Conservation (phyloP, 2,113 vertebrate species). For the Mystacornis crossleyi region DNA sequence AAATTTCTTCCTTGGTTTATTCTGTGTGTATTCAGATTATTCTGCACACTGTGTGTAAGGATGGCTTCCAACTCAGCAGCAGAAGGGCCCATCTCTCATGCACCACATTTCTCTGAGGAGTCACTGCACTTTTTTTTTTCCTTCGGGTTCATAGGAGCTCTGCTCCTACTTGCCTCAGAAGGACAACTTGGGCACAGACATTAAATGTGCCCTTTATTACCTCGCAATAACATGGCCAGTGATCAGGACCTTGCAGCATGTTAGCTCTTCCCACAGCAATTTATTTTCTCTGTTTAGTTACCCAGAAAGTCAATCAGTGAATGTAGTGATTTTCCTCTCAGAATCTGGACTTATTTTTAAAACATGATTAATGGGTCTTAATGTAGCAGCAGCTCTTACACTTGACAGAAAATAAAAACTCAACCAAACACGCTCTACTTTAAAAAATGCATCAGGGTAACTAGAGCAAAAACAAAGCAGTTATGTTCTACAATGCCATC, state of each 20-base stretch:
- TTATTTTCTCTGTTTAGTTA: not conserved
- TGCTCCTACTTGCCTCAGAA: not conserved
- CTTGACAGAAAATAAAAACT: constrained; percentile 23
- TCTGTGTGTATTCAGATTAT: not conserved
- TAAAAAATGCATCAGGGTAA: constrained; percentile 7
- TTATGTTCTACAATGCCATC: not conserved
- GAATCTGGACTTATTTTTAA: constrained; percentile 9
- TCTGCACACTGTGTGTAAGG: not conserved
- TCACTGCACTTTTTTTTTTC: not conserved
- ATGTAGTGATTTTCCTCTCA: not conserved
- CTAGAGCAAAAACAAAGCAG: constrained; percentile 13
- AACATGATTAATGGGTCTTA: constrained; percentile 2
- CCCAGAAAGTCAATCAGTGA: not conserved
- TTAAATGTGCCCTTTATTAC: not conserved
- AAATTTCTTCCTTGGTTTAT: not conserved
- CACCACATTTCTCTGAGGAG: not conserved
- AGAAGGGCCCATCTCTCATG: not conserved
- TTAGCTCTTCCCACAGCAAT: not conserved
- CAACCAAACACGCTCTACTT: not conserved
- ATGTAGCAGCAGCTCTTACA: not conserved
- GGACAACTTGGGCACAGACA: not conserved
- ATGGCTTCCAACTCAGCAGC: not conserved
- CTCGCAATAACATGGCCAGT: not conserved
- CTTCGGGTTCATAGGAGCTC: not conserved
- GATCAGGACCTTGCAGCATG: not conserved